These are phyloP conservation scores for Callionymus lyra DNA, from an alignment of 2,113 vertebrate species.

Conservation along the genomic window DNA sequence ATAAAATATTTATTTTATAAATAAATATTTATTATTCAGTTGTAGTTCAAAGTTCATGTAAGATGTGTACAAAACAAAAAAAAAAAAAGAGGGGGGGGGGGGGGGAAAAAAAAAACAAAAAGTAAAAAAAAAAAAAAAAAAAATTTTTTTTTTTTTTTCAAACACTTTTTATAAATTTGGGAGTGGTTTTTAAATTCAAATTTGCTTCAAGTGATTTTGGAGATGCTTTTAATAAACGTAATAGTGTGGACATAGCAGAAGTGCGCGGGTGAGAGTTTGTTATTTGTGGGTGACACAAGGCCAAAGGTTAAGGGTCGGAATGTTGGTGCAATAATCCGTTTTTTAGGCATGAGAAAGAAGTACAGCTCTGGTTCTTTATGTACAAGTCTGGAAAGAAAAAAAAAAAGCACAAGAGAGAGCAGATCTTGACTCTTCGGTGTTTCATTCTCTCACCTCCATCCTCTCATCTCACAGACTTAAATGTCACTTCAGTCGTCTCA, in stretches of 20 bases:
- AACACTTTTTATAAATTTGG: no score
- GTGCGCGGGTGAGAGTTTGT: slow-evolving; percentile 7
- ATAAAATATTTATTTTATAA: no score
- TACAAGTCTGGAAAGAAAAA: slow-evolving; percentile 34
- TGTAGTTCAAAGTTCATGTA: no score
- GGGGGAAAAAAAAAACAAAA: no score
- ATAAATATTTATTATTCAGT: no score
- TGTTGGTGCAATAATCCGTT: slow-evolving; percentile 43
- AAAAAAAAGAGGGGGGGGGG: no score
- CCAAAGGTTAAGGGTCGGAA: slow-evolving; percentile 25
- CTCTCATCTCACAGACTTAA: slow-evolving; percentile 15
- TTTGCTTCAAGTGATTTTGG: slow-evolving; percentile 3
- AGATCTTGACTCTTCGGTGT: slow-evolving; percentile 3
- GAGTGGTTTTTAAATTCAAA: no score
- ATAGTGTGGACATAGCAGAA: slow-evolving; percentile 7
- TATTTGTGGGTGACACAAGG: slow-evolving; percentile 10
- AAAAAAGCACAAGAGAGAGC: slow-evolving; percentile 5
- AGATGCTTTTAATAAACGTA: not conserved
- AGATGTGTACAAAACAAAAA: no score
- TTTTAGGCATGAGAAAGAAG: slow-evolving; percentile 42
- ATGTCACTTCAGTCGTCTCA: slow-evolving; percentile 19
- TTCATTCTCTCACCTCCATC: slow-evolving; percentile 10
- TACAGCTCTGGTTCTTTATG: slow-evolving; percentile 44
- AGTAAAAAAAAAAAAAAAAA: no score
- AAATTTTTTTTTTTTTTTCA: no score